Evolutionary conservation across 2,797 vertebrate species (phyloP).

Genomic region (Pangasius larnaudii): DNA sequence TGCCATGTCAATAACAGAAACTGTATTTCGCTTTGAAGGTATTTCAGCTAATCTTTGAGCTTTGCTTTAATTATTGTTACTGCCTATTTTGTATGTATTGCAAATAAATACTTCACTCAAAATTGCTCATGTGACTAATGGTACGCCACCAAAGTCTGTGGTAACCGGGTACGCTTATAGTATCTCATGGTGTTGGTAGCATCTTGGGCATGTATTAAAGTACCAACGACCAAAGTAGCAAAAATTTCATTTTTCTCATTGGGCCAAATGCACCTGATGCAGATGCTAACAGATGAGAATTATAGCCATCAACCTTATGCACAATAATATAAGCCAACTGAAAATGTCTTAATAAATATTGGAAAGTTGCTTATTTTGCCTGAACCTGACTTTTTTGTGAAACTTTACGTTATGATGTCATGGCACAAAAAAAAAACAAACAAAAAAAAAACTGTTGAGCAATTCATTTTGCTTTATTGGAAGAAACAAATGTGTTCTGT

Average conservation of each 20-base stretch:
- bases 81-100: neutral
- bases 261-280: neutral
- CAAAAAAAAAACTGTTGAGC: neutral
- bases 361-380: too few relatives aligned
- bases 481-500: too few relatives aligned
- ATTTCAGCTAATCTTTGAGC: neutral
- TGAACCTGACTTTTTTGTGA: too few relatives aligned
- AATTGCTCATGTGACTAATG: neutral
- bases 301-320: neutral
- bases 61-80: neutral
- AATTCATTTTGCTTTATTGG: too few relatives aligned
- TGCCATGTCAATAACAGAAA: neutral
- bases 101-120: neutral
- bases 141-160: neutral
- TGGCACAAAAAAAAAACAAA: neutral
- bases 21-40: conserved; percentile 18
- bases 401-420: too few relatives aligned
- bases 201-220: neutral
- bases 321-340: neutral
- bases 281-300: neutral
- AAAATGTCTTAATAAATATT: neutral
- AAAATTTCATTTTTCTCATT: neutral
- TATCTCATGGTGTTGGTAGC: neutral
- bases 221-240: neutral
- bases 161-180: neutral